Base-by-base conservation (phyloP, 1,140 invertebrate species). In the Chelonus insularis region DNA sequence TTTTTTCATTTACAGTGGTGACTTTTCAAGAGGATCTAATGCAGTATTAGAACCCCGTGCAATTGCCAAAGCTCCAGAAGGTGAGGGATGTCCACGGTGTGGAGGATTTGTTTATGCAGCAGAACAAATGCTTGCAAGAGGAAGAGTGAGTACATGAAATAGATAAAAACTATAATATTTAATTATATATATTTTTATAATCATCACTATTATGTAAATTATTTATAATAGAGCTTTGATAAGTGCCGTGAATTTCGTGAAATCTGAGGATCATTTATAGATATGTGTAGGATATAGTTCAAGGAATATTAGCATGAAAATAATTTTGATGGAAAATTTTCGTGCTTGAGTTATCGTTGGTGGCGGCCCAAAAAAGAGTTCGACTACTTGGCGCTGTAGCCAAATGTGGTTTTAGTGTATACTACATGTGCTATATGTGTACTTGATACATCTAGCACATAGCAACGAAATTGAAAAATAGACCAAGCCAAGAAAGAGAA, bases 91-190 rank as follows among this genome's bases (percentile, higher is more conserved):
- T 71, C 94, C 94, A 18, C 85, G 93, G 63, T 96, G 94, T 76
- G 93, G 92, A 50, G 94, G 94, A 66, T 94, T 84, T 75, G 94
- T 96, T 16, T 97, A 95, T 80, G 93, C 92, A 61, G 94, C 94
- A 50, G 94, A 96, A 82, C 93, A 95, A 81, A 96, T 95, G 93
- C 84, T 95, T 72, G 93, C 93, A 62, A 87, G 91, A 69, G 93
- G 93, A 84, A 86, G 89, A 84, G 91, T 93, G 84, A 90, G 86
- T 85, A 70, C 55, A 16, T 20, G 5, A 3, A 29, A 4, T 29
- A 4, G 3, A 29, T 43, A 43, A 43, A 43, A 16, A 43, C 8
- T 21, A 16, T 43, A 43, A 43, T 7, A 20, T 39, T 39, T 39
- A 12, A 39, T 39, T n/a, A n/a, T n/a, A n/a, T n/a, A n/a, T 43